Conservation (phyloP, 2,888 invertebrate genomes). For the Rhyacophila evoluta region DNA sequence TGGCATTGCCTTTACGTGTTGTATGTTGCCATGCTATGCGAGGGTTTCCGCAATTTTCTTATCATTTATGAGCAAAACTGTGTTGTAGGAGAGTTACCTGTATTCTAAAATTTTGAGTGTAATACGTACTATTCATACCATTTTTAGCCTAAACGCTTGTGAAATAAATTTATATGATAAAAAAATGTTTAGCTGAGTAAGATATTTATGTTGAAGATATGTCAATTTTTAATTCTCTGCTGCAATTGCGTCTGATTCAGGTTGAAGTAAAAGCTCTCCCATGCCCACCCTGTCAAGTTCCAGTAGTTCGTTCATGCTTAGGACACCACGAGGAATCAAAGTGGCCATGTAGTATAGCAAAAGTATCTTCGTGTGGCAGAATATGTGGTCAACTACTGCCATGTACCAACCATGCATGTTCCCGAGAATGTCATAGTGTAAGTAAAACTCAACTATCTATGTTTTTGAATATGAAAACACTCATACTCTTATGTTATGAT, state of each 20-base stretch:
- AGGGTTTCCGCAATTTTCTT: too few species aligned
- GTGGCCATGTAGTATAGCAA: conserved; percentile 79
- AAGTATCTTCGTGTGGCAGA: conserved; percentile 81
- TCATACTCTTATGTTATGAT: too few species aligned
- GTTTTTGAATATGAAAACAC: too few species aligned
- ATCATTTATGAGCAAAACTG: background rate
- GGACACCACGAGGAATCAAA: conserved; percentile 78
- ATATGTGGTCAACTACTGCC: conserved; percentile 78
- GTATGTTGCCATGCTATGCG: too few species aligned
- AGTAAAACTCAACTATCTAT: too few species aligned
- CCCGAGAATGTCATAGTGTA: conserved; percentile 76
- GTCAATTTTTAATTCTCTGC: too few species aligned
- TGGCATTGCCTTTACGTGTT: too few species aligned
- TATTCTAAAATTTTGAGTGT: too few species aligned
- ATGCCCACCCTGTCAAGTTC: conserved; percentile 80
- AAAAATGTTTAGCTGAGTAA: background rate
- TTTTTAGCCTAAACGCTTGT: background rate
- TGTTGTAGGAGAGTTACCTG: background rate
- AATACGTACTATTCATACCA: background rate
- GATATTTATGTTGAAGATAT: background rate
- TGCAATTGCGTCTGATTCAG: too few species aligned
- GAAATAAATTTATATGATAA: background rate
- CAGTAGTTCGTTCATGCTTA: conserved; percentile 78
- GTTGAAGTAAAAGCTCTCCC: conserved; percentile 70
- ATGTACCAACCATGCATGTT: conserved; percentile 86